Conservation (phyloP, 2,113 vertebrate species). For the Perognathus longimembris region DNA sequence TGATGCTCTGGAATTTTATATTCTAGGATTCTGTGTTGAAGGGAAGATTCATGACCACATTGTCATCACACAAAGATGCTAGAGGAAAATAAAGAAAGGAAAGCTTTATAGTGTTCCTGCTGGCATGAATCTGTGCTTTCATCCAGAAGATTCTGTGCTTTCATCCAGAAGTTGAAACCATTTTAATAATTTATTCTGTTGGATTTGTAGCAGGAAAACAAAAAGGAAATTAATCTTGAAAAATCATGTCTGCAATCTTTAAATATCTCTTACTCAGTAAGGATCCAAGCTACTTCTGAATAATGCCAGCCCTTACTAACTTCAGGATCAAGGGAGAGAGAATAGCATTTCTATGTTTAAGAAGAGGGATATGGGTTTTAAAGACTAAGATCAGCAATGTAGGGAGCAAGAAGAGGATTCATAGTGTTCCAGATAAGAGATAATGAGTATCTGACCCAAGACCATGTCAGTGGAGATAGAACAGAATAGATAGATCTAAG, state of each 20-base stretch:
- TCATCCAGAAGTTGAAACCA: conserved; percentile 53
- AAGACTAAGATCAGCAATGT: background rate
- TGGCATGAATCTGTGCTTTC: conserved; percentile 62
- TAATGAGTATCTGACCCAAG: background rate
- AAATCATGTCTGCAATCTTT: conserved; percentile 43
- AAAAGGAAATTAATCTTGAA: conserved; percentile 65
- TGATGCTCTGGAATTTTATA: conserved; percentile 47
- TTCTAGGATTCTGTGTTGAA: conserved; percentile 62
- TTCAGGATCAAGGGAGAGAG: background rate
- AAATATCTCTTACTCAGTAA: conserved; percentile 50
- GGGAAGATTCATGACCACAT: conserved; percentile 57
- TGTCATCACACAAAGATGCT: conserved; percentile 62
- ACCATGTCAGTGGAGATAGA: background rate
- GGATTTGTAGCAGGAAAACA: conserved; percentile 69
- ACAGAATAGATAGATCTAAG: conserved; percentile 21
- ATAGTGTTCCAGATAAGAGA: background rate
- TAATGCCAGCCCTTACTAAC: conserved; percentile 27
- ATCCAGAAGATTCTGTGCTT: conserved; percentile 54
- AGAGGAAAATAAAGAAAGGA: conserved; percentile 22
- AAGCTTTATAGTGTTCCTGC: conserved; percentile 56
- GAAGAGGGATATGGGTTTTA: conserved; percentile 6
- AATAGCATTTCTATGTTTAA: background rate
- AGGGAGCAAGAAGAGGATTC: background rate
- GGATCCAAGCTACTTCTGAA: conserved; percentile 48
- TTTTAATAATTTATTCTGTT: conserved; percentile 70